phyloP scores from a whole-genome alignment of 2,888 invertebrate species.

The Apodemia mormo region DNA sequence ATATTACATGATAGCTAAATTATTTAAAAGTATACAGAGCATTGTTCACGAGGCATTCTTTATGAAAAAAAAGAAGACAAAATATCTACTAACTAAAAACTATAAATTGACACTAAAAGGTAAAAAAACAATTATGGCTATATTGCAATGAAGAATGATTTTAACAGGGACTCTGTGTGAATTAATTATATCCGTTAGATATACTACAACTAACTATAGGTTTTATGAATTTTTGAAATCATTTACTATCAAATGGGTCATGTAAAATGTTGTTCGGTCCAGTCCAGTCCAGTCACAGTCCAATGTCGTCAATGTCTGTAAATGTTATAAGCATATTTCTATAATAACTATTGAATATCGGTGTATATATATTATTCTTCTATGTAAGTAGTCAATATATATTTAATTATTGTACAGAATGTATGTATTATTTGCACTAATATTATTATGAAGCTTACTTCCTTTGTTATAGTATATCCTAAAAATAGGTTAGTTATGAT shows the following conservation, averaged over 20 bases:
- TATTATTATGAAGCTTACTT: too few relatives aligned
- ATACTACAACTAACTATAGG: slow-evolving; percentile 57
- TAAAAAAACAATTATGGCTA: slow-evolving; percentile 72
- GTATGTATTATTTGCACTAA: too few relatives aligned
- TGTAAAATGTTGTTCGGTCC: slow-evolving; percentile 31
- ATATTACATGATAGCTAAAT: slow-evolving; percentile 10
- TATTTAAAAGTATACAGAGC: background rate
- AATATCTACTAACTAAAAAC: slow-evolving; percentile 49
- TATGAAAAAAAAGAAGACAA: slow-evolving; percentile 8
- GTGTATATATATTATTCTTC: too few relatives aligned
- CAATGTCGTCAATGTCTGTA: too few relatives aligned
- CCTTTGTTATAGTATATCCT: too few relatives aligned
- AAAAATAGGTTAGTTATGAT: too few relatives aligned
- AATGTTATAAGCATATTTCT: too few relatives aligned
- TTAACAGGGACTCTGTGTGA: slow-evolving; percentile 80
- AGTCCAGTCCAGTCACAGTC: too few relatives aligned
- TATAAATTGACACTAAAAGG: slow-evolving; percentile 67
- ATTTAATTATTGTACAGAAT: too few relatives aligned
- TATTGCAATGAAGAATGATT: slow-evolving; percentile 65
- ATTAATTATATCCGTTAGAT: slow-evolving; percentile 63
- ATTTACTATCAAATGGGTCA: slow-evolving; percentile 28
- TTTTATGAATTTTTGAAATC: slow-evolving; percentile 32
- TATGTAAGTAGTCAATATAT: too few relatives aligned
- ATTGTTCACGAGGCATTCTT: slow-evolving; percentile 3
- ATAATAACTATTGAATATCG: too few relatives aligned